phyloP scores from a whole-genome alignment of 2,888 invertebrate genomes.

The Invenusta paracnida region DNA sequence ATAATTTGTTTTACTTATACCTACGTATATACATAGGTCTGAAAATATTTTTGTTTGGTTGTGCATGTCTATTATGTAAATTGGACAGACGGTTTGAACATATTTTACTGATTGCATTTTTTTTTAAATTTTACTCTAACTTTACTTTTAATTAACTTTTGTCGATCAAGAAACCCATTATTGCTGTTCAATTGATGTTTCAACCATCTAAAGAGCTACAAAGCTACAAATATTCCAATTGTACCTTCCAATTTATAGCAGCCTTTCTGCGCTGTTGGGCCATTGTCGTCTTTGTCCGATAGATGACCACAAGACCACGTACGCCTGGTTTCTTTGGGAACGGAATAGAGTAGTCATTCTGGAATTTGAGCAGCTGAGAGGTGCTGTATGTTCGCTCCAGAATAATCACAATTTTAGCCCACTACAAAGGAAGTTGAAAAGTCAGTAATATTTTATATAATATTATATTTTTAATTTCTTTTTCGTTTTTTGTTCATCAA shows the following conservation, averaged over 20 bases:
- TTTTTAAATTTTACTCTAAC: no score
- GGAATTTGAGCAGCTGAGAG: slow-evolving; percentile 79
- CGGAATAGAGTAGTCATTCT: slow-evolving; percentile 90
- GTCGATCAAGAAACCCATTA: no score
- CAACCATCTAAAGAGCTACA: no score
- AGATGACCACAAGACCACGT: slow-evolving; percentile 93
- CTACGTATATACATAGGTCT: no score
- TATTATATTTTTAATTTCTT: not conserved
- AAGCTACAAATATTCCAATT: no score
- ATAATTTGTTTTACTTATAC: no score
- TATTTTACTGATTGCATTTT: no score
- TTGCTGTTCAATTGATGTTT: no score
- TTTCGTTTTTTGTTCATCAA: not conserved
- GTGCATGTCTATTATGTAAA: no score
- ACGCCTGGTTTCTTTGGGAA: slow-evolving; percentile 66
- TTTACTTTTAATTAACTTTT: no score
- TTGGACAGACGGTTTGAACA: no score
- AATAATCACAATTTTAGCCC: slow-evolving; percentile 96
- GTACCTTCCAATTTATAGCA: slow-evolving; percentile 93
- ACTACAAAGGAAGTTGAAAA: slow-evolving; percentile 64
- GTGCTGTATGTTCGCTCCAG: slow-evolving; percentile 86
- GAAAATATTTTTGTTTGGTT: no score
- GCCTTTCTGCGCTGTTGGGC: slow-evolving; percentile 94
- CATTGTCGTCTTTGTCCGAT: slow-evolving; percentile 87
- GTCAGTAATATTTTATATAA: not conserved